Conservation (phyloP, 2,113 vertebrate genomes). For the Protobothrops flavoviridis region DNA sequence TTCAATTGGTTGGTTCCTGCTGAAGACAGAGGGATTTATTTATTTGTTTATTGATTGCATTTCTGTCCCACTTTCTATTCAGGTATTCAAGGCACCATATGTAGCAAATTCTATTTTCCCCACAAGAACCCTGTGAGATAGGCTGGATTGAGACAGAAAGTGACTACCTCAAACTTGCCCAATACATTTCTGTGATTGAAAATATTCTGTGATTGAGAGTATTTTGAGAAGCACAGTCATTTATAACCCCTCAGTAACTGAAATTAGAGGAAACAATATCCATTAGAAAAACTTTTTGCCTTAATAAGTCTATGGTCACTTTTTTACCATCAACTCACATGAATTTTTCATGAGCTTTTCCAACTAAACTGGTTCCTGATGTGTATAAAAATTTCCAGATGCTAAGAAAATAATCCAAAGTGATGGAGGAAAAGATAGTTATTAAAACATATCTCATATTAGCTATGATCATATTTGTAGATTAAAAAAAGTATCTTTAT, state of each 20-base stretch:
- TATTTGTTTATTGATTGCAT: background rate
- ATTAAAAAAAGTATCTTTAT: background rate
- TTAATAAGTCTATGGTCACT: background rate
- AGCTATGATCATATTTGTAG: background rate
- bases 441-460: background rate
- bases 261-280: background rate
- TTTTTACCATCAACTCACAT: background rate
- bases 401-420: background rate
- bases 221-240: background rate
- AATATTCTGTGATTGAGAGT: background rate
- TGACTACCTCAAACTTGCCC: background rate
- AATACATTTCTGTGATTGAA: background rate
- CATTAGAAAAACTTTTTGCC: background rate
- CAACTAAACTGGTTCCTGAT: background rate
- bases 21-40: background rate
- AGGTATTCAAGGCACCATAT: background rate
- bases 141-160: background rate
- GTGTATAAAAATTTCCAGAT: background rate
- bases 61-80: background rate
- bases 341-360: background rate
- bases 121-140: background rate
- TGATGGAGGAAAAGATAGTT: background rate
- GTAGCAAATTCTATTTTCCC: background rate
- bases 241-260: background rate
- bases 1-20: background rate